Base-by-base conservation (phyloP, 2,888 invertebrate species). In the Eurytoma californica region DNA sequence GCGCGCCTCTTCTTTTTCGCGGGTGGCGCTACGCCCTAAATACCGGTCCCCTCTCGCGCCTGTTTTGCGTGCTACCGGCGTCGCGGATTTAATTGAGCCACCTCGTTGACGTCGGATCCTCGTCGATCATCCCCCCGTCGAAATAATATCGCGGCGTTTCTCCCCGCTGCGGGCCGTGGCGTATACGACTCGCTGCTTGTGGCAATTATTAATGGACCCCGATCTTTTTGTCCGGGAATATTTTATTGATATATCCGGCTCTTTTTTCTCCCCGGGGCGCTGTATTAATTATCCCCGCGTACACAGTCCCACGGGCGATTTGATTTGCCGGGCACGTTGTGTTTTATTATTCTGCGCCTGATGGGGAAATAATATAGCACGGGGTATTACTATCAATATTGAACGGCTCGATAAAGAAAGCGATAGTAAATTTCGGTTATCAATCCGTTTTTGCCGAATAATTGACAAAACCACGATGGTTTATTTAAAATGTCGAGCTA, bases 91-190 rank as follows among this genome's bases (percentile, higher is more conserved):
- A 58, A 67, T 75, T 18, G 67, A 67, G 67, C 49, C 49, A 13
- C 67, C 39, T 39, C 39, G 53, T n/a, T 39, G 67, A 16, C 63
- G 47, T 39, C 47, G 63, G 47, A 63, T 63, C 47, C 57, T 63
- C 69, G 60, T 68, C 69, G 61, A 76, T 76, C 76, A 76, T 16
- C 39, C 63, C 47, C 14, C 47, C 24, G 24, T 69, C 69, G 39
- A 63, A 68, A 68, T 69, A 53, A 51, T 30, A 55, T 30, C 47
- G 24, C 49, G 51, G 30, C 51, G 51, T 66, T 39, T 16, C 30
- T 58, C 9, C 51, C 13, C 12, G 18, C 18, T 18, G n/a, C 13
- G 61, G 16, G 55, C 7, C 55, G 12, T 24, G 47, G 47, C 9
- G 24, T 74, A 49, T 7, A 47, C n/a, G 12, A 47, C 39, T 18